Evolutionary conservation across 2,888 invertebrate species (phyloP).

Genomic region (Amphipyra berbera): DNA sequence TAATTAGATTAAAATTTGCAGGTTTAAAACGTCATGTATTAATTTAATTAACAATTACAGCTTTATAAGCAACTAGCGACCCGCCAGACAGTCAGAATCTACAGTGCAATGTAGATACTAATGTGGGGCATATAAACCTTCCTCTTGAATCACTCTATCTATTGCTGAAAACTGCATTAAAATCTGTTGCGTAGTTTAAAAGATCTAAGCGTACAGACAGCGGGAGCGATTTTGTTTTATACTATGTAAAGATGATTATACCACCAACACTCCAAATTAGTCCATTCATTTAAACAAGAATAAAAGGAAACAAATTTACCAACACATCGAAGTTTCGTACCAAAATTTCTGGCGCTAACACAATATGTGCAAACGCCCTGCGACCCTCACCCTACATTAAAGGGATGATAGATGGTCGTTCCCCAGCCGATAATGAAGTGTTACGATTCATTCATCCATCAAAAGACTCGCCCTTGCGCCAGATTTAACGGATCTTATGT

Average conservation of each 20-base stretch:
- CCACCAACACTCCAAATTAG: slow-evolving; percentile 19
- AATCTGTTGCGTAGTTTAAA: no score
- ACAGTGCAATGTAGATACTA: no score
- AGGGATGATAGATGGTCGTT: slow-evolving; percentile 59
- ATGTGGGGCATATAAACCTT: no score
- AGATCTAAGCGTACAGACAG: no score
- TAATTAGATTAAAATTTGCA: no score
- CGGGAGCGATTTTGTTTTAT: no score
- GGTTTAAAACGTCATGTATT: no score
- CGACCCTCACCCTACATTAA: slow-evolving; percentile 55
- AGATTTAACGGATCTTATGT: slow-evolving; percentile 50
- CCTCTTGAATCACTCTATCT: no score
- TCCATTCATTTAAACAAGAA: slow-evolving; percentile 14
- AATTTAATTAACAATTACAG: no score
- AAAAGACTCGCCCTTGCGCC: slow-evolving; percentile 48
- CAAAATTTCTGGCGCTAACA: slow-evolving; percentile 27
- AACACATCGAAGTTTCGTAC: slow-evolving; percentile 8
- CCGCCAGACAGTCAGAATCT: no score
- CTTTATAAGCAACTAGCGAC: no score
- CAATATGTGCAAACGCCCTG: slow-evolving; percentile 39
- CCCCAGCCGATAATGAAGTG: slow-evolving; percentile 60
- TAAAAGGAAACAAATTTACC: slow-evolving; percentile 26
- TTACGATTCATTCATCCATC: slow-evolving; percentile 59
- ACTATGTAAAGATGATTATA: not conserved
- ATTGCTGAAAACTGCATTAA: no score